Evolutionary conservation across 2,797 vertebrate species (phyloP).

Genomic region (Silurus lanzhouensis): DNA sequence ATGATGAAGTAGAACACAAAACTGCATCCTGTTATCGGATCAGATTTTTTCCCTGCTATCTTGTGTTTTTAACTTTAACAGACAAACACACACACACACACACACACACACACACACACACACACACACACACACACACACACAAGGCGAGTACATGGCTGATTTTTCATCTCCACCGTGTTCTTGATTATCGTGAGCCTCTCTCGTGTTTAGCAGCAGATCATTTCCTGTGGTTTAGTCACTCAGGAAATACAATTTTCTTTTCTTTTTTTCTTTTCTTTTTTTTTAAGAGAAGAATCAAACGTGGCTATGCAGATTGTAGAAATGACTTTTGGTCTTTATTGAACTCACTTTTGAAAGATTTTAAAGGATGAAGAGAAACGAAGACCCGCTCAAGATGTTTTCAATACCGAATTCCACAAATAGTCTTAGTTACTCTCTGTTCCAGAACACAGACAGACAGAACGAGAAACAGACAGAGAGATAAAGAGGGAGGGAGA

Average conservation of each 20-base stretch:
- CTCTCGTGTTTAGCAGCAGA: conserved; percentile 48
- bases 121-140: too few relatives aligned
- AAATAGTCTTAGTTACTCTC: not conserved
- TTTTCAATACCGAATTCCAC: not conserved
- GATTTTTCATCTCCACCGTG: conserved; percentile 13
- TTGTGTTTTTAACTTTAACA: conserved; percentile 18
- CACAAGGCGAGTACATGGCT: not conserved
- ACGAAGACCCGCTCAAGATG: not conserved
- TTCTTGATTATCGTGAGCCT: conserved; percentile 25
- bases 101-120: too few relatives aligned
- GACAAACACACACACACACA: too few relatives aligned
- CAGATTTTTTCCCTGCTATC: conserved; percentile 32
- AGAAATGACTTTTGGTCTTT: not conserved
- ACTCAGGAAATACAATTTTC: conserved; percentile 61
- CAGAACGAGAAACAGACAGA: too few relatives aligned
- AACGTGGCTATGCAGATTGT: conserved; percentile 4
- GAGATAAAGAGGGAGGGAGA: too few relatives aligned
- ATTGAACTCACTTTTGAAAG: not conserved
- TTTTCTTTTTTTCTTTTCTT: not conserved
- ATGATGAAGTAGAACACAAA: conserved; percentile 18
- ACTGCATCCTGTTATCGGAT: conserved; percentile 38
- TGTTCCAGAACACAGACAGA: not conserved
- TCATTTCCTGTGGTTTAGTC: conserved; percentile 57
- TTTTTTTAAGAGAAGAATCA: not conserved
- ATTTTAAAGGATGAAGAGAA: not conserved